These are phyloP conservation scores for Python bivittatus DNA, from an alignment of 2,113 vertebrate species.

Conservation along the genomic window DNA sequence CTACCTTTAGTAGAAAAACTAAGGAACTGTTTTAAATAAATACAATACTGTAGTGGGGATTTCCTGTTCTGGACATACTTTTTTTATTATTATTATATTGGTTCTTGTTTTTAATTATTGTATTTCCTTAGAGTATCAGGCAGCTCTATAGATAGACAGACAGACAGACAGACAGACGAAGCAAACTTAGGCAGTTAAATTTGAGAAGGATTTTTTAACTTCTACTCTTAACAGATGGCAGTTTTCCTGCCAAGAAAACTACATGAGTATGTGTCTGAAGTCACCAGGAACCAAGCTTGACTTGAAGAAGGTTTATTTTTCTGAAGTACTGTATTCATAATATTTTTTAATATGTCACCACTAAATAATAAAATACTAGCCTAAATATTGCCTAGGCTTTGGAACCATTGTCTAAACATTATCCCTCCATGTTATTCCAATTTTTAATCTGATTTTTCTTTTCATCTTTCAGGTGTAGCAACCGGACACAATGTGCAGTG, in stretches of 20 bases:
- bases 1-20: not conserved
- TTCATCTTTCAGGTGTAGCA: constrained; percentile 87
- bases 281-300: not conserved
- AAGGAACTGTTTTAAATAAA: not conserved
- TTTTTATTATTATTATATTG: not conserved
- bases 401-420: not conserved
- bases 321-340: not conserved
- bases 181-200: not conserved
- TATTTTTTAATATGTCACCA: not conserved
- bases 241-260: not conserved
- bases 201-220: not conserved
- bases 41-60: not conserved
- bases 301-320: not conserved
- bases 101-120: not conserved
- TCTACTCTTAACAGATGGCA: not conserved
- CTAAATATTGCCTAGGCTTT: not conserved
- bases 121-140: not conserved
- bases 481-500: constrained; percentile 94
- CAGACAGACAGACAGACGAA: not conserved
- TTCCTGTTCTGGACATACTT: not conserved
- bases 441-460: not conserved
- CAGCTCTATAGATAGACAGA: not conserved
- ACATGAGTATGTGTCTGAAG: not conserved
- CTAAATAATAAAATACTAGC: not conserved
- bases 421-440: not conserved